A percentile compares a stretch with the other conserved stretches of the same genome.
Evolutionary conservation across 2,113 vertebrate genomes (phyloP).

Genomic region (Lamprologus speciosus): DNA sequence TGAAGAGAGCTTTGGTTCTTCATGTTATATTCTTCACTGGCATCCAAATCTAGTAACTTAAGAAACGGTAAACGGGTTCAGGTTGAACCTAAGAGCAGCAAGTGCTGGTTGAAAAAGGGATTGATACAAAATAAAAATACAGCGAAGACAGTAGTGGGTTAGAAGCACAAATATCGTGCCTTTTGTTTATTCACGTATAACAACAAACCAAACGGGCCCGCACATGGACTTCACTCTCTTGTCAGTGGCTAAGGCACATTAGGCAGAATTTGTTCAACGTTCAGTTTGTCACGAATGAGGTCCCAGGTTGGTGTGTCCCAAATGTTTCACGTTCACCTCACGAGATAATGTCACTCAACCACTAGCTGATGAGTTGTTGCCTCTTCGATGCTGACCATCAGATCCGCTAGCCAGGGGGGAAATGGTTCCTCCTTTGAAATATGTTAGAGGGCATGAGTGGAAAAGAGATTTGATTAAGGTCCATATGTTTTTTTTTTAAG

Average conservation of each 20-base stretch:
- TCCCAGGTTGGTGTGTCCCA: not conserved
- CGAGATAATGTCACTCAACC: conserved; percentile 50
- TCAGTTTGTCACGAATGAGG: not conserved
- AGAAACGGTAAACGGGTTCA: not conserved
- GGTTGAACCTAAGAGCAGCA: not conserved
- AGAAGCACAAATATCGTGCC: not conserved
- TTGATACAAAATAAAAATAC: not conserved
- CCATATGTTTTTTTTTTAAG: not conserved
- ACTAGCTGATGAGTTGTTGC: conserved; percentile 69
- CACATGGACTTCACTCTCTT: not conserved
- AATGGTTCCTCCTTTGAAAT: conserved; percentile 31
- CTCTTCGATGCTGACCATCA: conserved; percentile 77
- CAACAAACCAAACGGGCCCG: not conserved
- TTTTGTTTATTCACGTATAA: not conserved
- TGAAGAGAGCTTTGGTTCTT: not conserved
- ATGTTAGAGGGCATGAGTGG: not conserved
- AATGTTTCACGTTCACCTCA: not conserved
- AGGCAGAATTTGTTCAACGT: not conserved
- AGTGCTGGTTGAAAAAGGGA: not conserved
- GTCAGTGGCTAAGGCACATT: not conserved
- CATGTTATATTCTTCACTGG: not conserved
- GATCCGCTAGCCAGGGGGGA: conserved; percentile 65
- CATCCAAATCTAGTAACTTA: not conserved
- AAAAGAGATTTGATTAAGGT: not conserved
- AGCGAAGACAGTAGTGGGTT: not conserved